Conservation (phyloP, 1,140 invertebrate genomes). For the Drusus annulatus region DNA sequence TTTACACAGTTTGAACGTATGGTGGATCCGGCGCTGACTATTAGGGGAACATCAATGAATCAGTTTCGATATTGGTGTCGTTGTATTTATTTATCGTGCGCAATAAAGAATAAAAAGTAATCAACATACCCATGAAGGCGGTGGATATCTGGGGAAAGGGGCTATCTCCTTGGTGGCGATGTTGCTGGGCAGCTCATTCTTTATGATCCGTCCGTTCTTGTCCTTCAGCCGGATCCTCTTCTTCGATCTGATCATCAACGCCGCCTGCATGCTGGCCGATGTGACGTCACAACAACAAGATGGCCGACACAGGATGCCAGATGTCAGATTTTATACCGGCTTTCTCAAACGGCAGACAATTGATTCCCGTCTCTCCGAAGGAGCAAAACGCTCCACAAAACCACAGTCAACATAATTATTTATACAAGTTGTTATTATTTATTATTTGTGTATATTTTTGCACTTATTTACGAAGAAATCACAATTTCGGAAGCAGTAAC, state of each 20-base stretch:
- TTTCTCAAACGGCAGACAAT: too few relatives aligned
- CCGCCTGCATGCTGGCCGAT: slow-evolving; percentile 87
- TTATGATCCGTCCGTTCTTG: slow-evolving; percentile 80
- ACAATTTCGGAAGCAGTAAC: slow-evolving; percentile 26
- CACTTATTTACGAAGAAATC: slow-evolving; percentile 25
- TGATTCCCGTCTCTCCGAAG: background rate
- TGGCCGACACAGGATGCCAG: background rate
- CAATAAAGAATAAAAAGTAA: background rate
- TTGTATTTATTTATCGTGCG: too few relatives aligned
- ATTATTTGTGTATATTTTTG: background rate
- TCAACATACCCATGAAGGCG: slow-evolving; percentile 79
- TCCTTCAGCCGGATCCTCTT: slow-evolving; percentile 83
- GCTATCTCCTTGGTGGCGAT: slow-evolving; percentile 87
- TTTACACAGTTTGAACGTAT: too few relatives aligned
- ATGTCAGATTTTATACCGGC: background rate
- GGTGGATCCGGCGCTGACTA: too few relatives aligned
- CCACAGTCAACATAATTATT: background rate
- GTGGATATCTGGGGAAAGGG: slow-evolving; percentile 88
- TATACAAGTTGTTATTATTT: background rate
- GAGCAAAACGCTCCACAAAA: background rate
- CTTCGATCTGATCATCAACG: slow-evolving; percentile 90
- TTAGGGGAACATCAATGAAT: too few relatives aligned
- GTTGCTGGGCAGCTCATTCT: slow-evolving; percentile 86
- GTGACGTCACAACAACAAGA: slow-evolving; percentile 6
- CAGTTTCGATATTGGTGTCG: too few relatives aligned